Conservation (phyloP, 2,888 invertebrate genomes). For the Eumacrocentrus americanus region DNA sequence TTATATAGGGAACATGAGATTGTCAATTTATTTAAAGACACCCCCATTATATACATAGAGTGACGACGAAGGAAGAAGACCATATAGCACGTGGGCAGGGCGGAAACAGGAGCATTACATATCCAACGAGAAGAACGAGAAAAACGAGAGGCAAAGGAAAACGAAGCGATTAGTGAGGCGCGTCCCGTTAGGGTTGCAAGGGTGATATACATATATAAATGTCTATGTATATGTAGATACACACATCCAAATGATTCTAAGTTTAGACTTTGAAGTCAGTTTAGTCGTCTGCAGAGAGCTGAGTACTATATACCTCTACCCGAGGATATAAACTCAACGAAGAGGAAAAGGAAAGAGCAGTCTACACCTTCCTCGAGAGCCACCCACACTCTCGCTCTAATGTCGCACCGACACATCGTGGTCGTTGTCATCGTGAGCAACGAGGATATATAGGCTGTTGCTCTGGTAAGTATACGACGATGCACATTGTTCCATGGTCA, state of each 20-base stretch:
- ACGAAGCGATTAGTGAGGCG: slow-evolving; percentile 2
- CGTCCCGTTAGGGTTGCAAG: slow-evolving; percentile 5
- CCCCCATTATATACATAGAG: not conserved
- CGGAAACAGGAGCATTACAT: slow-evolving; percentile 4
- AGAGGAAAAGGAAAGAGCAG: too few species aligned
- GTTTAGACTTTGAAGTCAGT: slow-evolving; percentile 28
- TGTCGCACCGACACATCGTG: not conserved
- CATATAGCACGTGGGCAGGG: not conserved
- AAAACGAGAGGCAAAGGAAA: slow-evolving; percentile 1
- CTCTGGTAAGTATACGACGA: too few species aligned
- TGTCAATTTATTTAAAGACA: slow-evolving; percentile 11
- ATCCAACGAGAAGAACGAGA: slow-evolving; percentile 13
- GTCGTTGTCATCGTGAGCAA: not conserved
- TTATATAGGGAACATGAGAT: too few species aligned
- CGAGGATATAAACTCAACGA: too few species aligned
- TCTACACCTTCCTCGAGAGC: not conserved
- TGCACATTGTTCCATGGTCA: not conserved
- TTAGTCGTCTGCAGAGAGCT: not conserved
- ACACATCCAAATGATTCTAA: slow-evolving; percentile 21
- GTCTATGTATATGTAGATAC: too few species aligned
- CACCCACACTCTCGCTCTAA: slow-evolving; percentile 4
- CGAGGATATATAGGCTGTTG: too few species aligned
- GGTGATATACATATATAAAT: not conserved
- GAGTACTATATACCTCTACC: not conserved
- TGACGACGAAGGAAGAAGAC: not conserved